A percentile compares a stretch with the other conserved stretches of the same genome.
These are phyloP conservation scores for Adineta ricciae DNA, from an alignment of 2,888 invertebrate species.

Conservation along the genomic window DNA sequence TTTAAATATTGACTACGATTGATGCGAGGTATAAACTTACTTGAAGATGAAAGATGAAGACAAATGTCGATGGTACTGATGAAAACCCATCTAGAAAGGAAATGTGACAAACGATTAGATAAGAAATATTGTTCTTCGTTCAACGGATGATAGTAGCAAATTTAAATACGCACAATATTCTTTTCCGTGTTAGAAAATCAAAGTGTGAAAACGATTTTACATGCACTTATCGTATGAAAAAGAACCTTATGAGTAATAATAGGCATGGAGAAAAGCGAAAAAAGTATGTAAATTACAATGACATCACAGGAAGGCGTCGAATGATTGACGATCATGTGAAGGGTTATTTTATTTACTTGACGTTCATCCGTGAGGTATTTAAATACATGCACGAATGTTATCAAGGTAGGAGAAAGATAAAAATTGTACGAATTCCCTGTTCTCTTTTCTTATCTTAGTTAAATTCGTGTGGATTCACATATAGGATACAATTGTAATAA, in stretches of 20 bases:
- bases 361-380: neutral
- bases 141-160: neutral
- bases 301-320: neutral
- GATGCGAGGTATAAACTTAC: neutral
- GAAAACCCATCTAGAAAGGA: neutral
- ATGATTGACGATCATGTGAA: neutral
- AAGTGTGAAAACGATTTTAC: neutral
- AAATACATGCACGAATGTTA: neutral
- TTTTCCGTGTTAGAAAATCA: neutral
- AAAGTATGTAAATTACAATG: neutral
- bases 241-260: neutral
- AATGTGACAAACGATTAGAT: neutral
- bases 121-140: too few relatives aligned
- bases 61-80: neutral
- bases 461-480: neutral
- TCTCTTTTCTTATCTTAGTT: neutral
- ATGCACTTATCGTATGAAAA: neutral
- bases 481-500: neutral
- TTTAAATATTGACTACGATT: neutral
- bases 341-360: neutral
- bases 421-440: neutral
- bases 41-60: neutral
- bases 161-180: neutral
- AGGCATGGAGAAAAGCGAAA: neutral
- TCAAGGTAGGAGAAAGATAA: neutral